These are phyloP conservation scores for Myodes glareolus DNA, from an alignment of 2,113 vertebrate genomes.

Conservation along the genomic window DNA sequence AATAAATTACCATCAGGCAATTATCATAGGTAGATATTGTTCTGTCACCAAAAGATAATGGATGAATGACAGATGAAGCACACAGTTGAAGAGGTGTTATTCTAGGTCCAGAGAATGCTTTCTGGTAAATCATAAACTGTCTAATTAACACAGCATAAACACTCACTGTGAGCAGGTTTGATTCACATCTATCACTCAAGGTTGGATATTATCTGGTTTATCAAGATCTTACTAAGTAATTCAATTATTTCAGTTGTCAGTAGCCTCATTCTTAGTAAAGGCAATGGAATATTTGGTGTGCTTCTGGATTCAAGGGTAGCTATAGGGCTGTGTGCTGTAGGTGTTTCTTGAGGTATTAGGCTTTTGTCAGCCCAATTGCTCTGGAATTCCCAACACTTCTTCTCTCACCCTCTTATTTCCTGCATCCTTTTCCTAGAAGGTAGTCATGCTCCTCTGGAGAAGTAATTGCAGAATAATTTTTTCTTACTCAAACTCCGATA, in stretches of 20 bases:
- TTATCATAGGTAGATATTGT: conserved; percentile 68
- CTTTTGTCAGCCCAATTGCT: background rate
- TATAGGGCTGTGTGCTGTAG: background rate
- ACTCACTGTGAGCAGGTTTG: background rate
- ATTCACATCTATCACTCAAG: background rate
- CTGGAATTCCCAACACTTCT: background rate
- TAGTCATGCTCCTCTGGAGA: background rate
- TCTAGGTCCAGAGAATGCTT: conserved; percentile 20
- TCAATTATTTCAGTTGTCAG: conserved; percentile 21
- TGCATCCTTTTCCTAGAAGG: background rate
- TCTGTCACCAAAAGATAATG: conserved; percentile 65
- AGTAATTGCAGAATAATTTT: background rate
- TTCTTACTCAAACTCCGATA: background rate
- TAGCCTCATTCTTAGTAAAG: background rate
- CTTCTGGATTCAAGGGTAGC: background rate
- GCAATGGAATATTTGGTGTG: background rate
- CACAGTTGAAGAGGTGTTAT: background rate
- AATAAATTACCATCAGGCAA: conserved; percentile 71
- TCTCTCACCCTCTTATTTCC: background rate
- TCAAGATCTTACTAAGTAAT: conserved; percentile 33
- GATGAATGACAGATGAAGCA: conserved; percentile 62
- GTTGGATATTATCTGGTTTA: background rate
- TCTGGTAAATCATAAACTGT: conserved; percentile 32
- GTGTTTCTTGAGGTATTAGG: background rate
- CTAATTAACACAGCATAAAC: conserved; percentile 59